Evolutionary conservation across 2,113 vertebrate genomes (phyloP), one percentile per base, ranked within the genome.

Genomic region (Tyto alba): DNA sequence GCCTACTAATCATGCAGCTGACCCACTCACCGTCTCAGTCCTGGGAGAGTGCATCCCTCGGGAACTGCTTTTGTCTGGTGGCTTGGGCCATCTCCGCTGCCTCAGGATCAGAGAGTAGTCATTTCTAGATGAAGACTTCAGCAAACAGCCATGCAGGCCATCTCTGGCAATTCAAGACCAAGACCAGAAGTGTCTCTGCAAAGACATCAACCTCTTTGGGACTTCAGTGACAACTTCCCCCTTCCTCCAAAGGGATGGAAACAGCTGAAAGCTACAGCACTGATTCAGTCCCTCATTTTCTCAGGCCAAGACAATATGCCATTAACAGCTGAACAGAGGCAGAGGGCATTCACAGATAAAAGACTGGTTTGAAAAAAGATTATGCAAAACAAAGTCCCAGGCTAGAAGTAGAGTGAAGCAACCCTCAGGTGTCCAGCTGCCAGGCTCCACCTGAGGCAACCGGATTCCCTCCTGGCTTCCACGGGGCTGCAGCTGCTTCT

Each of bases 141-240:
- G 34, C 0, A 0, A 66, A 36, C 16, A 71, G 52, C 30, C 67
- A 43, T 0, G 0, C 5, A 43, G 45, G 6, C 7, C 27, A 32
- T 34, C 77, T 81, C 78, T 13, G 22, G 32, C 17, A 45, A 3
- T 0, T 2, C 1, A 1, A 88, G 50, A n/a, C n/a, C 0, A 5
- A 93, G 50, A 74, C 50, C 59, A 53, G 63, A 62, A 30, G 45
- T 41, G 12, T 67, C 60, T 67, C 78, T 88, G 63, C 59, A 80
- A 68, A 82, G 68, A 47, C 12, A 74, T 7, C 47, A 40, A 5
- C 64, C 30, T 68, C 56, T 66, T 22, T 7, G 52, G 53, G 66
- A 90, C 71, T 77, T 60, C 69, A 66, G 36, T 17, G 48, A 72
- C 38, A 57, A 26, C 20, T 45, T 53, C 16, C 9, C 6, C n/a